Conservation (phyloP, 2,113 vertebrate genomes). For the Corythornis madagascariensis region DNA sequence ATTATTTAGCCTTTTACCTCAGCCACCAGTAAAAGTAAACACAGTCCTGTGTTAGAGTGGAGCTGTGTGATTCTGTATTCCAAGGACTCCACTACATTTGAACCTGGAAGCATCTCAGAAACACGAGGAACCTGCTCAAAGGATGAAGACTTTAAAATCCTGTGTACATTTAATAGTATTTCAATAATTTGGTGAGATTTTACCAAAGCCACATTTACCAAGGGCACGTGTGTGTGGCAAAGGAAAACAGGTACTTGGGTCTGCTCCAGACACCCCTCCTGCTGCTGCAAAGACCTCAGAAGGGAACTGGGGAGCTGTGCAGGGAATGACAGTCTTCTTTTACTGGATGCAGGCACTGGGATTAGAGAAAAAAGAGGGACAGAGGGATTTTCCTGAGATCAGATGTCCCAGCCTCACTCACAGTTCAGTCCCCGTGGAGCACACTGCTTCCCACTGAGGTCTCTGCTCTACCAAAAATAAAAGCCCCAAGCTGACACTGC, state of each 20-base stretch:
- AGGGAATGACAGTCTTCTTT: not conserved
- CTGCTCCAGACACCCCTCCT: not conserved
- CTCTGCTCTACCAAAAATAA: not conserved
- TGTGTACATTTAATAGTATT: not conserved
- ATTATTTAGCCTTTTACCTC: not conserved
- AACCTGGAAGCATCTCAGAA: not conserved
- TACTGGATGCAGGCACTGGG: not conserved
- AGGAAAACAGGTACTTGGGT: not conserved
- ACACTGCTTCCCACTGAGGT: not conserved
- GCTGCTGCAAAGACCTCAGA: not conserved
- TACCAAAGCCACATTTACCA: not conserved
- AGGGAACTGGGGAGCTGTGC: not conserved
- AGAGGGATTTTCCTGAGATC: not conserved
- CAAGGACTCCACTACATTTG: not conserved
- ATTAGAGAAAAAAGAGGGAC: not conserved
- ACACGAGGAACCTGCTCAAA: fast-evolving
- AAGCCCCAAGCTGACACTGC: not conserved
- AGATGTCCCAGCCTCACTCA: not conserved
- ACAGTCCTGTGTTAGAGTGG: not conserved
- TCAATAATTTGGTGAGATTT: not conserved
- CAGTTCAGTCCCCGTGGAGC: not conserved
- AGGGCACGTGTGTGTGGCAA: not conserved
- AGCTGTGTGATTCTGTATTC: not conserved
- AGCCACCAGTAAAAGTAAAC: not conserved
- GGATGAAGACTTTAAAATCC: not conserved